These are phyloP conservation scores for Channa argus DNA, from an alignment of 2,113 vertebrate genomes.

Conservation along the genomic window DNA sequence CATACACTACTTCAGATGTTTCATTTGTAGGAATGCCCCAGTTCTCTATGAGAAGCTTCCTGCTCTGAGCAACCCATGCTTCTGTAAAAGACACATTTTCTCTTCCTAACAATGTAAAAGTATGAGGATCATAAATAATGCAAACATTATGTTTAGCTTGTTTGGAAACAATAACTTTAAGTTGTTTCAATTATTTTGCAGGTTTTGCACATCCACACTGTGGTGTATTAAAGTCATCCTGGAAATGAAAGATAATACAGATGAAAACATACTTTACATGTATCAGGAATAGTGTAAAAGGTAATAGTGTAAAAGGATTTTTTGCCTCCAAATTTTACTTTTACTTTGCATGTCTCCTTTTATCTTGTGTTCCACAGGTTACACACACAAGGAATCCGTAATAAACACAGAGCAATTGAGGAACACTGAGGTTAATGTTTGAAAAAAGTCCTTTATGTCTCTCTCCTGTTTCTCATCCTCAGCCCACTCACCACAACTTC, in stretches of 20 bases:
- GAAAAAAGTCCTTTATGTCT: constrained; percentile 48
- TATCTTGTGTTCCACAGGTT: constrained; percentile 2
- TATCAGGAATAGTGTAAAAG: not conserved
- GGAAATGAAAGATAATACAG: not conserved
- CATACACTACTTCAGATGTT: too few species aligned
- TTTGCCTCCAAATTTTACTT: not conserved
- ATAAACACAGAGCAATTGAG: not conserved
- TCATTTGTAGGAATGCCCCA: not conserved
- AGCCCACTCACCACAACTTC: constrained; percentile 67
- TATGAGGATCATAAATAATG: too few species aligned
- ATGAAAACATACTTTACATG: not conserved
- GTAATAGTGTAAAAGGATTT: not conserved
- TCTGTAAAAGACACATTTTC: not conserved
- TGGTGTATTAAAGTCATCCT: too few species aligned
- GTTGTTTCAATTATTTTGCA: too few species aligned
- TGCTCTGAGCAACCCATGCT: not conserved
- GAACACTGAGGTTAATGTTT: not conserved
- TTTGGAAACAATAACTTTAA: not conserved
- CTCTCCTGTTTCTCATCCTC: constrained; percentile 78
- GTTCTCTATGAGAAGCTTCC: not conserved
- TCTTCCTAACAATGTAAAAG: too few species aligned
- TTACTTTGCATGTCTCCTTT: not conserved
- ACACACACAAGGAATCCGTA: not conserved
- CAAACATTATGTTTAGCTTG: too few species aligned
- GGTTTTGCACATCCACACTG: too few species aligned